Evolutionary conservation across 2,797 vertebrate species (phyloP), one percentile per base, ranked within the genome.

Genomic region (Enteromius afrohamiltoni): DNA sequence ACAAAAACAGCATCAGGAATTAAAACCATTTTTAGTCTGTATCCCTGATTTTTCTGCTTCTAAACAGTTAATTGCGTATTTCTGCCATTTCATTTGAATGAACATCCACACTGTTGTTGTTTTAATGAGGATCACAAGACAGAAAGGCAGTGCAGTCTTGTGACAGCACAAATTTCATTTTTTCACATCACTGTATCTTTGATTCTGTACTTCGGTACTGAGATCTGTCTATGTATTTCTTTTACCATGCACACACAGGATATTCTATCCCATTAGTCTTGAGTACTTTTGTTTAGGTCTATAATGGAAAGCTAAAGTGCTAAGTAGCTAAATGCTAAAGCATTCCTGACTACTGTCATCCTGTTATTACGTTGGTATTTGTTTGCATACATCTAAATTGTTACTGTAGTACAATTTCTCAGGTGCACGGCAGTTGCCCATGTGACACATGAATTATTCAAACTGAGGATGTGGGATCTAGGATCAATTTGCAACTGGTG

Each of bases 381-480:
- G 76, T 81, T 77, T 77, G 45, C 55, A 70, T 71, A 9, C 17
- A 49, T 83, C 65, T 58, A 34, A 45, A 29, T 83, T 83, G 82
- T 83, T 77, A 73, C 51, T 62, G 47, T 67, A 55, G 64, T 34
- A 62, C 60, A 78, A 5, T 65, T 80, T 51, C 51, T 62, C 70
- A 47, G 23, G 71, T 78, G 53, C 69, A 76, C 42, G 62, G 53
- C 73, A 13, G 14, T 17, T 82, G 21, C 45, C 68, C 51, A 71
- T 82, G 77, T 80, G 51, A 51, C 14, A 0, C 71, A 88, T 93
- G 17, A 89, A 91, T 93, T 89, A 92, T 93, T 92, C 77, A 92
- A 76, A 76, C 31, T 69, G 74, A 87, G 81, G 79, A 86, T 87
- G 86, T 87, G 79, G 83, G 83, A 60, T 89, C 84, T 49, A 84